Evolutionary conservation across 2,888 invertebrate species (phyloP), one percentile per base, ranked within the genome.

Genomic region (Ernsta delagoae): DNA sequence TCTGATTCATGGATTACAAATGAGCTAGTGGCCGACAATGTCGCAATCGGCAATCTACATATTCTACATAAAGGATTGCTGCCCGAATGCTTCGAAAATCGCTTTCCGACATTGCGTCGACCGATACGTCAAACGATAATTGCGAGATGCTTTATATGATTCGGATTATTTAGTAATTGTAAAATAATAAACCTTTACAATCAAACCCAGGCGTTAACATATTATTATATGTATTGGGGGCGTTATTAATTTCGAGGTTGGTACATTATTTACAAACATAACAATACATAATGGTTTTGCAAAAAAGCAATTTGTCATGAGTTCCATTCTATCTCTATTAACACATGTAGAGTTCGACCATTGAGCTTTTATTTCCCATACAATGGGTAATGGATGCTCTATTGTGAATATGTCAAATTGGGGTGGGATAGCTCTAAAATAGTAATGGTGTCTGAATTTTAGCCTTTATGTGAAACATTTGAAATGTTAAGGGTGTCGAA

Each of bases 311-410:
- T 67, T 66, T 61, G 45, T 67, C 54, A 59, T 45, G 31, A 66
- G 12, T 45, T 45, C 34, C 34, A n/a, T n/a, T n/a, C n/a, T n/a
- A 45, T 43, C 60, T 67, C 66, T 54, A 67, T 67, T 43, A 67
- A 60, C 54, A 60, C 60, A 61, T 65, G 65, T 59, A 59, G 24
- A 24, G 16, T 39, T 36, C 36, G 3, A 34, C 36, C 43, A 54
- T 54, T 59, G 16, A 34, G 61, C 61, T 67, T 67, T 67, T 67
- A 67, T 67, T 61, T 61, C 62, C n/a, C 62, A 41, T 68, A 57
- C 68, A 68, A 67, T 62, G 39, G 41, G 68, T 68, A 68, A 68
- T 68, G 68, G 62, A 63, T n/a, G n/a, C n/a, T n/a, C n/a, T n/a
- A n/a, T n/a, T n/a, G n/a, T 62, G 56, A 62, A 68, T 61, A 56